Evolutionary conservation across 2,797 vertebrate genomes (phyloP).

Genomic region (Masticophis lateralis): DNA sequence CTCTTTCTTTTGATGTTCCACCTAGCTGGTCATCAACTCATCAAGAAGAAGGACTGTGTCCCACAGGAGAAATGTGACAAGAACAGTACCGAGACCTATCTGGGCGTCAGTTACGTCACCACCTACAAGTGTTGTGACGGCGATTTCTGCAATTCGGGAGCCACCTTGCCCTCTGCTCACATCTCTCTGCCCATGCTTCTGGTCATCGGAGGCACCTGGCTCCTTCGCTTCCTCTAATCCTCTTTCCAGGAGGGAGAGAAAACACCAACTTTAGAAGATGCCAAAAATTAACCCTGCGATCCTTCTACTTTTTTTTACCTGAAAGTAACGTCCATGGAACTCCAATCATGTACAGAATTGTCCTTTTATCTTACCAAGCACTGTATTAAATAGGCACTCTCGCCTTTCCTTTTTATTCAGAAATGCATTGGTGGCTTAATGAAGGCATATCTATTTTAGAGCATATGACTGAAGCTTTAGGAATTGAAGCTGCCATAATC

Average conservation of each 20-base stretch:
- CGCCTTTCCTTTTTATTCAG: background rate
- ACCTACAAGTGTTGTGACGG: background rate
- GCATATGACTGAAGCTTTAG: background rate
- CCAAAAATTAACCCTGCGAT: background rate
- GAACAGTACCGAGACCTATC: rapidly evolving
- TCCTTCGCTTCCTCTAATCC: background rate
- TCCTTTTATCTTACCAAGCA: background rate
- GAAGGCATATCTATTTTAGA: background rate
- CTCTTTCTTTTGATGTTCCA: background rate
- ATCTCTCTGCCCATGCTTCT: background rate
- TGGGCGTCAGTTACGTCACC: background rate
- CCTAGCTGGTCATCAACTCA: background rate
- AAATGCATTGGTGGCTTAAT: background rate
- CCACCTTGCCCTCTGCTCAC: background rate
- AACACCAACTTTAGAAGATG: background rate
- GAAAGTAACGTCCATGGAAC: background rate
- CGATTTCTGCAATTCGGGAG: conserved; percentile 9
- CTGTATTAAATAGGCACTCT: background rate
- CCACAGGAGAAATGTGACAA: background rate
- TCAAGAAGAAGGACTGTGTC: background rate
- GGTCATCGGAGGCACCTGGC: background rate
- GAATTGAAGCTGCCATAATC: background rate
- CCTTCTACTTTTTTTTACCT: background rate
- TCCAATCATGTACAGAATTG: background rate
- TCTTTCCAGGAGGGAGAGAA: background rate